Percentiles rank a stretch among this genome's conserved stretches.
These are phyloP conservation scores for Neosilurus mollespiculum DNA, from an alignment of 2,797 vertebrate species.

Conservation along the genomic window DNA sequence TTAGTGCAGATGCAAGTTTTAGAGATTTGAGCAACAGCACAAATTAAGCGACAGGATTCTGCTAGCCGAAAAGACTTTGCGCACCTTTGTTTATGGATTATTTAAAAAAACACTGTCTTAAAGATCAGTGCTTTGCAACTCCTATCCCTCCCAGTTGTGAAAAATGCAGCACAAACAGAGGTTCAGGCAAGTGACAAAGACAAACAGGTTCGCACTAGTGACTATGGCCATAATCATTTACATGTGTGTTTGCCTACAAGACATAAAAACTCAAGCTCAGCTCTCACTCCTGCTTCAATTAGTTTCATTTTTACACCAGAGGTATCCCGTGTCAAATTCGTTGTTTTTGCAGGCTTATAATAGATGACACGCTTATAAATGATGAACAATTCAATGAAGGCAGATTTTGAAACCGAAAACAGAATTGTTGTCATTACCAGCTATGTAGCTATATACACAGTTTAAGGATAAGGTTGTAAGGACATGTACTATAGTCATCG, in stretches of 20 bases:
- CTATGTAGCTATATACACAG: too few relatives aligned
- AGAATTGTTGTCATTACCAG: too few relatives aligned
- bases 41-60: neutral
- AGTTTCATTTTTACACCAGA: neutral
- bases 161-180: neutral
- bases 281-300: neutral
- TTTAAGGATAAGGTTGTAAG: neutral
- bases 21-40: neutral
- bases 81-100: neutral
- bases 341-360: too few relatives aligned
- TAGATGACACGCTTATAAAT: too few relatives aligned
- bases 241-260: constrained; percentile 18
- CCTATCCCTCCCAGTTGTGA: neutral
- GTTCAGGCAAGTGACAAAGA: neutral
- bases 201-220: neutral
- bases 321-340: too few relatives aligned
- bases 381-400: too few relatives aligned
- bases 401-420: too few relatives aligned
- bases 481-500: neutral
- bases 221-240: constrained; percentile 18
- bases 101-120: neutral
- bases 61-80: neutral
- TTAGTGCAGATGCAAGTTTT: neutral
- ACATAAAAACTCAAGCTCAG: neutral
- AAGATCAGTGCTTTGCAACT: neutral